Evolutionary conservation across 2,888 invertebrate genomes (phyloP).

Genomic region (Tuta absoluta): DNA sequence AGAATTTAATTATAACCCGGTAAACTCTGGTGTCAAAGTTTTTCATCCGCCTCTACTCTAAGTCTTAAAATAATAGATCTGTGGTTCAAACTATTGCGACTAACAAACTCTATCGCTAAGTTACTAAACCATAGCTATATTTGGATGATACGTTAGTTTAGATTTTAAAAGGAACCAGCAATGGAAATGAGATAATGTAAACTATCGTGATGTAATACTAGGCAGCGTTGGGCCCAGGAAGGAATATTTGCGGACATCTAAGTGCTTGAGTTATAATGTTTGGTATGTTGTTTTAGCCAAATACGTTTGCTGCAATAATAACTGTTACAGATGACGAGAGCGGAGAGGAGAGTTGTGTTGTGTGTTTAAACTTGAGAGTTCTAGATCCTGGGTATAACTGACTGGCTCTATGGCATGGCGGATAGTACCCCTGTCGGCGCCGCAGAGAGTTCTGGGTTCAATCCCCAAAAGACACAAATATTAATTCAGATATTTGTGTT

Average conservation of each 20-base stretch:
- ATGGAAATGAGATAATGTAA: not conserved
- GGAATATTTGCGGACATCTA: slow-evolving; percentile 33
- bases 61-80: not conserved
- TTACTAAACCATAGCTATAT: not conserved
- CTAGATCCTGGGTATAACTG: not conserved
- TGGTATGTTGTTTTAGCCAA: slow-evolving; percentile 23
- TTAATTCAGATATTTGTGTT: too few species aligned
- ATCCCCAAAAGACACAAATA: too few species aligned
- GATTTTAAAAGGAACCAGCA: not conserved
- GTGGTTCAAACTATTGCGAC: not conserved
- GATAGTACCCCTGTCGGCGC: too few species aligned
- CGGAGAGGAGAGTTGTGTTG: slow-evolving; percentile 2
- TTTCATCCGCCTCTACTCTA: too few species aligned
- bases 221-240: slow-evolving; percentile 13
- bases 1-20: too few species aligned
- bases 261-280: slow-evolving; percentile 26
- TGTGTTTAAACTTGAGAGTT: not conserved
- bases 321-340: slow-evolving; percentile 15
- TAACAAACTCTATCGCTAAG: not conserved
- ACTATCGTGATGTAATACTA: not conserved
- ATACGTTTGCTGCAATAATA: slow-evolving; percentile 17
- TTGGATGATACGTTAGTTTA: not conserved
- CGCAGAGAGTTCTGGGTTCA: too few species aligned
- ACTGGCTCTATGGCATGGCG: too few species aligned
- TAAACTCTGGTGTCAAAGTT: too few species aligned